These are phyloP conservation scores for Seriola rivoliana DNA, from an alignment of 2,113 vertebrate species.

Conservation along the genomic window DNA sequence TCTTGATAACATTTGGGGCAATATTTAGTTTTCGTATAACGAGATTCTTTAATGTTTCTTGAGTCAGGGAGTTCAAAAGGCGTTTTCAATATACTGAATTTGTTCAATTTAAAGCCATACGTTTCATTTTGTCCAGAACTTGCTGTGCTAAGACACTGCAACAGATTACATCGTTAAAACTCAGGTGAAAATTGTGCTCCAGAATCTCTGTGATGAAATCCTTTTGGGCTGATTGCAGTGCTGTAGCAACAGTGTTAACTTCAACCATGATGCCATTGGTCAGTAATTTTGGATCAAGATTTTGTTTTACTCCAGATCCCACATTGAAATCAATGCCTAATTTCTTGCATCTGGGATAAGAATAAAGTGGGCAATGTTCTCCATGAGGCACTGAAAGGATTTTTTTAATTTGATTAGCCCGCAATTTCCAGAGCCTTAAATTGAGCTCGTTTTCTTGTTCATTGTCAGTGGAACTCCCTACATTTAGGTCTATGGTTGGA, in stretches of 20 bases:
- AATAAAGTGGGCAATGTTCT: slow-evolving; percentile 48
- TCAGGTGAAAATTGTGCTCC: slow-evolving; percentile 42
- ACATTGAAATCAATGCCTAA: slow-evolving; percentile 49
- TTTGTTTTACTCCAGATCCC: slow-evolving; percentile 33
- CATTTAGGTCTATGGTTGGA: background rate
- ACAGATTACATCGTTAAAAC: slow-evolving; percentile 22
- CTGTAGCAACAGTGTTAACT: slow-evolving; percentile 22
- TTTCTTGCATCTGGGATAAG: slow-evolving; percentile 50
- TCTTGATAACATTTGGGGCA: slow-evolving; percentile 47
- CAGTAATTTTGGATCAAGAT: slow-evolving; percentile 36
- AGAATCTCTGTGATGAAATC: slow-evolving; percentile 46
- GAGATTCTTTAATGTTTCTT: background rate
- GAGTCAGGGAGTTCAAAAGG: slow-evolving; percentile 39
- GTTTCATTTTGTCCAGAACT: background rate
- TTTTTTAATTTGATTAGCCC: background rate
- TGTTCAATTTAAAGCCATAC: background rate
- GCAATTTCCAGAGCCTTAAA: slow-evolving; percentile 32
- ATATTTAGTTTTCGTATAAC: background rate
- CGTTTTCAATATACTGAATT: background rate
- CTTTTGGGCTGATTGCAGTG: slow-evolving; percentile 11
- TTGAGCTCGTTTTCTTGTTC: background rate
- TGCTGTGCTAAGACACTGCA: slow-evolving; percentile 12
- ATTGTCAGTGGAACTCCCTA: background rate
- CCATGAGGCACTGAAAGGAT: slow-evolving; percentile 42
- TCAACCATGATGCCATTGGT: slow-evolving; percentile 58